Evolutionary conservation across 2,797 vertebrate species (phyloP).

Genomic region (Zonotrichia albicollis): DNA sequence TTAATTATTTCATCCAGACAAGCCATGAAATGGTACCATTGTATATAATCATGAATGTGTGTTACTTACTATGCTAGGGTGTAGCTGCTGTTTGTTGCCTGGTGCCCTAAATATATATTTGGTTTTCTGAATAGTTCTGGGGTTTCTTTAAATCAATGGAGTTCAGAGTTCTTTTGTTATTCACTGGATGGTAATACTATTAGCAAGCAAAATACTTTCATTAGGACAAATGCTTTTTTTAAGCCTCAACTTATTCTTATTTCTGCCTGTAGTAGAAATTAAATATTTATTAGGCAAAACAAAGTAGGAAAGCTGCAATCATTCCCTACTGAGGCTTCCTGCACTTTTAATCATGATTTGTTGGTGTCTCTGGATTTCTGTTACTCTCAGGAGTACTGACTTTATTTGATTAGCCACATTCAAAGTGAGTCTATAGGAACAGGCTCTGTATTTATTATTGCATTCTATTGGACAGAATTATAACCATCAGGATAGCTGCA

Average conservation of each 20-base stretch:
- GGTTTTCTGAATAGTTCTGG: neutral
- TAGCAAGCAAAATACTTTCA: neutral
- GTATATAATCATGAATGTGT: neutral
- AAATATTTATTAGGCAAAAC: slow-evolving; percentile 43
- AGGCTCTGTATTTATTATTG: neutral
- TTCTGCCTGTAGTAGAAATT: neutral
- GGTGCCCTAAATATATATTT: neutral
- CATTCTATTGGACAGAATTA: neutral
- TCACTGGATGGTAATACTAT: neutral
- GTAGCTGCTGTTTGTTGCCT: neutral
- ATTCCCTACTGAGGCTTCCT: neutral
- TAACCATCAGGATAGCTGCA: neutral
- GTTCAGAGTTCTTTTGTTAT: neutral
- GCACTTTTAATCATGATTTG: neutral
- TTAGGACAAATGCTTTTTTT: neutral
- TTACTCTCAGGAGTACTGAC: neutral
- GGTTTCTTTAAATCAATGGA: neutral
- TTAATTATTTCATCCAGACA: neutral
- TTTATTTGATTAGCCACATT: neutral
- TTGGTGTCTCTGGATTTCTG: neutral
- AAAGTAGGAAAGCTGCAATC: neutral
- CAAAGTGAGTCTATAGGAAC: neutral
- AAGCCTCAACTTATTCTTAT: neutral
- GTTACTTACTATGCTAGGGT: neutral
- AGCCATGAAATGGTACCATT: neutral